phyloP scores from a whole-genome alignment of 2,113 vertebrate genomes.

The Melanocharis versteri region DNA sequence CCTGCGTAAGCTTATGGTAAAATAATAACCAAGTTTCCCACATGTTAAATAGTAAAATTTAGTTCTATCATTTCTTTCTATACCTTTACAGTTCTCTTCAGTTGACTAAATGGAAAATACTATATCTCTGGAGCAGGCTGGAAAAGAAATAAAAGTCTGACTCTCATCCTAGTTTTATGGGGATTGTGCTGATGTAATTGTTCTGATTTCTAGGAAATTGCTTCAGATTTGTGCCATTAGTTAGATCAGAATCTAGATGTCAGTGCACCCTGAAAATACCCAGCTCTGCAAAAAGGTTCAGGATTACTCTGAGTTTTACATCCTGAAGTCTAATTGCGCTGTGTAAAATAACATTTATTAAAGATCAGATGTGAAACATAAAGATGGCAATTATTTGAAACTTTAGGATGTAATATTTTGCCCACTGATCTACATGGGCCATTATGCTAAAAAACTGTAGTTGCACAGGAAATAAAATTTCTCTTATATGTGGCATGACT shows the following conservation, averaged over 20 bases:
- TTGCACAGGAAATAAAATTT: constrained; percentile 8
- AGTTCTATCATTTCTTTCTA: constrained; percentile 43
- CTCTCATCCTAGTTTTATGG: constrained; percentile 11
- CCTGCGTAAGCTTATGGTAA: constrained; percentile 12
- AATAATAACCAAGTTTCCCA: constrained; percentile 50
- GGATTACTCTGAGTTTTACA: constrained; percentile 21
- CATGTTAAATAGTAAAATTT: constrained; percentile 58
- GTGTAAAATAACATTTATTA: constrained; percentile 45
- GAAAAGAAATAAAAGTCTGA: constrained; percentile 59
- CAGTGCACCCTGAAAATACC: background rate
- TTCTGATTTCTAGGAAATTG: constrained; percentile 41
- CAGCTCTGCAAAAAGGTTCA: constrained; percentile 23
- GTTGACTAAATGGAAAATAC: constrained; percentile 51
- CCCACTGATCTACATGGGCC: background rate
- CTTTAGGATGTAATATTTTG: constrained; percentile 44
- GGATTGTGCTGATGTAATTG: constrained; percentile 16
- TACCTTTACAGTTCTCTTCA: constrained; percentile 36
- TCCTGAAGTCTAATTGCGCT: constrained; percentile 37
- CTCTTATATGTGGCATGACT: background rate
- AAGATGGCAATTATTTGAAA: constrained; percentile 48
- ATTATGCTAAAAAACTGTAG: background rate
- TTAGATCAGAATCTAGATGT: constrained; percentile 11
- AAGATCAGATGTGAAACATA: constrained; percentile 4
- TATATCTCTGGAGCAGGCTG: constrained; percentile 1
- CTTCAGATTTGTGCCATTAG: constrained; percentile 38